Percentiles rank a stretch among this genome's conserved stretches.
Evolutionary conservation across 53 echinoderm and acorn worm species (phyloP).

Genomic region (Actinopyga echinites): DNA sequence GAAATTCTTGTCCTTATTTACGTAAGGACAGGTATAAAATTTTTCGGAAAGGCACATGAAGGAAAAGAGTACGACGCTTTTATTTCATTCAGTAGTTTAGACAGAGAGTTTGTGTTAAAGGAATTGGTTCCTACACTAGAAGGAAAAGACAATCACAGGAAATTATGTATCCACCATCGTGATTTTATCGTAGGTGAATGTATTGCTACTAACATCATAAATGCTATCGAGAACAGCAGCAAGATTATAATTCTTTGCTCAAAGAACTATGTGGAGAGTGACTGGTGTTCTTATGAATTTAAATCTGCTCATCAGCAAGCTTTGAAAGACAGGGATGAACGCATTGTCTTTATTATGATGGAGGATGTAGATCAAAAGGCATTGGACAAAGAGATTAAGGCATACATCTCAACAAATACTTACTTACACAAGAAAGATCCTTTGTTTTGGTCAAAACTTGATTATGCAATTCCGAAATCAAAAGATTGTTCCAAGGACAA

Average conservation of each 20-base stretch:
- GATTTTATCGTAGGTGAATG: slow-evolving; percentile 73
- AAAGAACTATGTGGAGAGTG: slow-evolving; percentile 63
- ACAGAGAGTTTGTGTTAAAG: slow-evolving; percentile 53
- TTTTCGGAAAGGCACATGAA: slow-evolving; percentile 9
- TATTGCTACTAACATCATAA: slow-evolving; percentile 65
- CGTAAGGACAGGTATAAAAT: slow-evolving; percentile 24
- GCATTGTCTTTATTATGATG: slow-evolving; percentile 66
- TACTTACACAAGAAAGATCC: slow-evolving; percentile 69
- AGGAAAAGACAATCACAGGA: slow-evolving; percentile 45
- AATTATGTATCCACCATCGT: slow-evolving; percentile 68
- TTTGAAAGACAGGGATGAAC: slow-evolving; percentile 48
- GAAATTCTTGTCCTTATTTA: slow-evolving; percentile 62
- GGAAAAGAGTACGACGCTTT: slow-evolving; percentile 69
- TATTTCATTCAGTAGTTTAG: slow-evolving; percentile 71
- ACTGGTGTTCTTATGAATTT: slow-evolving; percentile 81
- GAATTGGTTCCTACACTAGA: slow-evolving; percentile 66
- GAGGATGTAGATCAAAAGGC: slow-evolving; percentile 51
- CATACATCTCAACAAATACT: slow-evolving; percentile 72
- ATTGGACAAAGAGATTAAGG: slow-evolving; percentile 64
- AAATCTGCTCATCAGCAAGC: slow-evolving; percentile 66
- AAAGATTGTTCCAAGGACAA: not conserved
- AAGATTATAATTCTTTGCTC: slow-evolving; percentile 63
- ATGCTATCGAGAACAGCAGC: slow-evolving; percentile 62
- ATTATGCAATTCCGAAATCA: slow-evolving; percentile 62
- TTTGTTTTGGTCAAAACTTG: slow-evolving; percentile 66